Conservation (phyloP, 2,888 invertebrate genomes). For the Caenorhabditis zanzibari region DNA sequence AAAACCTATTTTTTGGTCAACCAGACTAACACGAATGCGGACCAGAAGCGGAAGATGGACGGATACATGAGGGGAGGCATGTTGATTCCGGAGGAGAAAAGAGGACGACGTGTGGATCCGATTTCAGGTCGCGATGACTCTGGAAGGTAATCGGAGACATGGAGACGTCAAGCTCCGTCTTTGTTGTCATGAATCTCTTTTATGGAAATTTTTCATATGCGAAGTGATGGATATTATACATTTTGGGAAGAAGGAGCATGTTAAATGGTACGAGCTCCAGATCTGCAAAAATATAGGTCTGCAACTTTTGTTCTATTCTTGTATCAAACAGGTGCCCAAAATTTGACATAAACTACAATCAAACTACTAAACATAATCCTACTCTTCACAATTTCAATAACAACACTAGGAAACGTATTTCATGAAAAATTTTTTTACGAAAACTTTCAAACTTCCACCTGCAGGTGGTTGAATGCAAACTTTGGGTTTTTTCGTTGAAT, state of each 20-base stretch:
- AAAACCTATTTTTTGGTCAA: not conserved
- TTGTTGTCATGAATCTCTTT: constrained; percentile 11
- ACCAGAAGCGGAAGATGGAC: not conserved
- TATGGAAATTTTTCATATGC: constrained; percentile 10
- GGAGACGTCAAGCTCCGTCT: constrained; percentile 29
- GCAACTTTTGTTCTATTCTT: too few relatives aligned
- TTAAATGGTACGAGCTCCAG: too few relatives aligned
- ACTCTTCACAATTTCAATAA: too few relatives aligned
- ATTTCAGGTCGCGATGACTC: constrained; percentile 38
- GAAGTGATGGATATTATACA: not conserved
- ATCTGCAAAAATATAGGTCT: too few relatives aligned
- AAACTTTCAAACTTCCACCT: too few relatives aligned
- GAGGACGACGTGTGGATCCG: constrained; percentile 24
- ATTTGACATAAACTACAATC: too few relatives aligned
- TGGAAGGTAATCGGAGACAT: constrained; percentile 58
- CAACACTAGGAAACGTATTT: too few relatives aligned
- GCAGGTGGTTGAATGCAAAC: too few relatives aligned
- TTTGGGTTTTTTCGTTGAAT: not conserved
- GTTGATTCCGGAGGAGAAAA: constrained; percentile 48
- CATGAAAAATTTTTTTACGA: too few relatives aligned
- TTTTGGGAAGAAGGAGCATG: not conserved
- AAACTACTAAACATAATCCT: too few relatives aligned
- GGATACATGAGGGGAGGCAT: constrained; percentile 34
- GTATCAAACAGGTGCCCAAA: too few relatives aligned
- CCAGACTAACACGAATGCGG: not conserved